Evolutionary conservation across 2,797 vertebrate genomes (phyloP).

Genomic region (Notamacropus eugenii): DNA sequence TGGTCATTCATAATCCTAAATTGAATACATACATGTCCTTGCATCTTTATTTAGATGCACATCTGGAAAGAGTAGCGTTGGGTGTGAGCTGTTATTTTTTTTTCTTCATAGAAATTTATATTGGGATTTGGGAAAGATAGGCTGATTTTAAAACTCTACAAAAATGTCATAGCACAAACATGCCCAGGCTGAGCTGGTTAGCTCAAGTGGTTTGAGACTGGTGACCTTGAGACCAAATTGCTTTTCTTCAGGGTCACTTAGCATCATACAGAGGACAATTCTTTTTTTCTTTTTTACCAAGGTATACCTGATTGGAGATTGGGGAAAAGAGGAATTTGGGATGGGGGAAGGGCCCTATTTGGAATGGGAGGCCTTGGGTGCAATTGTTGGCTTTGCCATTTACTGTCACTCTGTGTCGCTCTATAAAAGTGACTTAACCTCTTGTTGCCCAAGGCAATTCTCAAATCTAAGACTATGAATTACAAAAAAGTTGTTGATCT

Average conservation of each 20-base stretch:
- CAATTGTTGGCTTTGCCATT: neutral
- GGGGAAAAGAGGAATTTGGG: neutral
- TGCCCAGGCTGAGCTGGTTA: neutral
- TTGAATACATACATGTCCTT: constrained; percentile 42
- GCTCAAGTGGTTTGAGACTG: neutral
- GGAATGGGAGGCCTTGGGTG: neutral
- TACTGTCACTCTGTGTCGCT: neutral
- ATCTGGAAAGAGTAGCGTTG: neutral
- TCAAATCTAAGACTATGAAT: neutral
- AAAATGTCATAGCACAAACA: neutral
- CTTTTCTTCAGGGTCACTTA: neutral
- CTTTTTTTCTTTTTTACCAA: neutral
- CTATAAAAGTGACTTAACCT: neutral
- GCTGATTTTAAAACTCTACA: neutral
- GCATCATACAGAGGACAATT: neutral
- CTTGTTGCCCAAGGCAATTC: neutral
- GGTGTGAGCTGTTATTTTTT: neutral
- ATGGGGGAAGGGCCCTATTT: neutral
- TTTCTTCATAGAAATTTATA: neutral
- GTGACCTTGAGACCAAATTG: neutral
- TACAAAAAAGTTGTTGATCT: neutral
- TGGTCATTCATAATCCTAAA: constrained; percentile 71
- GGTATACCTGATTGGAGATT: neutral
- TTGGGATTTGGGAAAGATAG: neutral
- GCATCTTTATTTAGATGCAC: neutral